Evolutionary conservation across 2,113 vertebrate species (phyloP).

Genomic region (Tupaia tana): DNA sequence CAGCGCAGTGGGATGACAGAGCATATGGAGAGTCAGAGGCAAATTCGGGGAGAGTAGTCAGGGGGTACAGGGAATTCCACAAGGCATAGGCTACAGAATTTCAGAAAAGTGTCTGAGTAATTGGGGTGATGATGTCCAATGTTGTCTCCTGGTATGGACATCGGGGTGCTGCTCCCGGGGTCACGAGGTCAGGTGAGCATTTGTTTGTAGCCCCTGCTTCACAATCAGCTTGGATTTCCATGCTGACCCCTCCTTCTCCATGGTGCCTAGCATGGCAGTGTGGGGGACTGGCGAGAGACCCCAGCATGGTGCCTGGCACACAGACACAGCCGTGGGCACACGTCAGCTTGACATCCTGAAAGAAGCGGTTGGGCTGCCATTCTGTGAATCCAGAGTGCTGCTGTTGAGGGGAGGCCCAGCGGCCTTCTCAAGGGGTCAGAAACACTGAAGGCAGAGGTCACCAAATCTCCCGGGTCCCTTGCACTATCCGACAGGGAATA

Average conservation of each 20-base stretch:
- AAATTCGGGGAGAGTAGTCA: not conserved
- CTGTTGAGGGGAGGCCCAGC: not conserved
- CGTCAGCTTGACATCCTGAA: not conserved
- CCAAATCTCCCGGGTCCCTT: not conserved
- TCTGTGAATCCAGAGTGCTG: not conserved
- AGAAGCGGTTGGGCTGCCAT: not conserved
- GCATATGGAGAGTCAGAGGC: not conserved
- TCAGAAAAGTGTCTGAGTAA: not conserved
- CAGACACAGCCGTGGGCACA: not conserved
- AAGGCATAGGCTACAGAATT: not conserved
- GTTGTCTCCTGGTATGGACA: not conserved
- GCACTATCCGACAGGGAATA: not conserved
- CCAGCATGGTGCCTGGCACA: too few species aligned
- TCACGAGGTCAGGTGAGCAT: fast-evolving
- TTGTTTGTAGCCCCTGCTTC: not conserved
- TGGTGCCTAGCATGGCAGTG: fast-evolving
- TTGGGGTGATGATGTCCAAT: not conserved
- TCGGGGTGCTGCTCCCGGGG: fast-evolving
- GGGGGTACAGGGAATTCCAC: not conserved
- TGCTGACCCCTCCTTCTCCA: not conserved
- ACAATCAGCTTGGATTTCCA: not conserved
- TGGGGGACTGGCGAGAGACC: not conserved
- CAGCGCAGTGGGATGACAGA: not conserved
- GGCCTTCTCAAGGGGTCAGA: not conserved
- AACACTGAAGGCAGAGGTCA: not conserved